Base-by-base conservation (phyloP, 2,797 vertebrate species). In the Neomorphus geoffroyi region DNA sequence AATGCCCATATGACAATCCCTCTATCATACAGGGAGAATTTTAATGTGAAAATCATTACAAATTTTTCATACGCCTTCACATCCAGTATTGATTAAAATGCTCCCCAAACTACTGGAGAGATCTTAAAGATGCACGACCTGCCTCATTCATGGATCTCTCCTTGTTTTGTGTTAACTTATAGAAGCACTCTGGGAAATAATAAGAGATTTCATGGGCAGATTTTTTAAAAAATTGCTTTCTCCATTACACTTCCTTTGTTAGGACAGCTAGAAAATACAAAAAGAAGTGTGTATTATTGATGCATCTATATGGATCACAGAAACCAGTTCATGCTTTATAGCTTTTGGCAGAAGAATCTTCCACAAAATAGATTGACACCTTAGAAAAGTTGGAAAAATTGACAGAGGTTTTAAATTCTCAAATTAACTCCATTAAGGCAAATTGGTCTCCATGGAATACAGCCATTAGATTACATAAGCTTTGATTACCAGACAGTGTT, bases 391-490 rank as follows among this genome's bases (percentile, higher is more conserved):
- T 75, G 35, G 43, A 92, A 91, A 81, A 24, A 56, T 50, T 81
- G 62, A 46, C 64, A 92, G 71, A 81, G 73, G 70, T 80, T 94
- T 92, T 93, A 84, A 81, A 90, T 88, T 92, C 77, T 77, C 66
- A 81, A 64, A 96, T 94, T 84, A 96, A 91, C 64, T 91, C 90
- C 66, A 91, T 94, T 86, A 93, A 79, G 33, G 73, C 60, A 86
- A 97, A 95, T 43, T 61, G 56, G 70, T 92, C 96, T 92, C 91
- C 39, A 39, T 32, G 92, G 95, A 94, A 90, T 86, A 92, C 9
- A 94, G 73, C 48, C 78, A 88, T 90, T 88, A 94, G 92, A 90
- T 94, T 96, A 95, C 64, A 86, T 91, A 96, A 96, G 82, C 86
- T 94, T 95, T 94, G 96, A 96, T 93, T 93, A 96, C 41, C 82